These are phyloP conservation scores for Physeter macrocephalus DNA, from an alignment of 2,113 vertebrate species.

Conservation along the genomic window DNA sequence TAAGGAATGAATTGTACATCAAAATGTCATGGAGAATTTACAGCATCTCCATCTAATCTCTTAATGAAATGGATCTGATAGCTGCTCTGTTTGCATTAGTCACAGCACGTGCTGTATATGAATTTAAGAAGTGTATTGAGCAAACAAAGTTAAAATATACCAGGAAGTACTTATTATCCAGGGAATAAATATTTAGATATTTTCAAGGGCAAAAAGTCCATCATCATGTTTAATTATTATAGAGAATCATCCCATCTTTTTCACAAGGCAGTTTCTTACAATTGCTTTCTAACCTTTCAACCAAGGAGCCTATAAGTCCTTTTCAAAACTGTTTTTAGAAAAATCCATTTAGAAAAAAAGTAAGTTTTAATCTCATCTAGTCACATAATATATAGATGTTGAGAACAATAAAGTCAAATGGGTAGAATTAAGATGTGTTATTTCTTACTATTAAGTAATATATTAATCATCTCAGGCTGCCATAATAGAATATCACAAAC, in stretches of 20 bases:
- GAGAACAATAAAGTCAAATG: background rate
- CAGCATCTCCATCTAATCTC: slow-evolving; percentile 47
- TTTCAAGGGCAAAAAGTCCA: background rate
- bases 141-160: slow-evolving; percentile 36
- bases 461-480: background rate
- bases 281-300: background rate
- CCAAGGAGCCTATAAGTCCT: background rate
- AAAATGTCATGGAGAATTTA: slow-evolving; percentile 48
- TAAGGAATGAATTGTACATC: slow-evolving; percentile 46
- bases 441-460: background rate
- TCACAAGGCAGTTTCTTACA: background rate
- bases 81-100: slow-evolving; percentile 16
- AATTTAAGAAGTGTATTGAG: slow-evolving; percentile 12
- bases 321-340: background rate
- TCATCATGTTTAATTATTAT: background rate
- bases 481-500: background rate
- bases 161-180: slow-evolving; percentile 1
- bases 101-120: background rate
- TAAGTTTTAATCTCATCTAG: background rate
- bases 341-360: background rate
- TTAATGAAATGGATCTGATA: slow-evolving; percentile 53
- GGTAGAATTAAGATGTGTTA: background rate
- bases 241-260: background rate
- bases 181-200: background rate
- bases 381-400: background rate